These are phyloP conservation scores for Diaphora mendica DNA, from an alignment of 2,888 invertebrate genomes.

Conservation along the genomic window DNA sequence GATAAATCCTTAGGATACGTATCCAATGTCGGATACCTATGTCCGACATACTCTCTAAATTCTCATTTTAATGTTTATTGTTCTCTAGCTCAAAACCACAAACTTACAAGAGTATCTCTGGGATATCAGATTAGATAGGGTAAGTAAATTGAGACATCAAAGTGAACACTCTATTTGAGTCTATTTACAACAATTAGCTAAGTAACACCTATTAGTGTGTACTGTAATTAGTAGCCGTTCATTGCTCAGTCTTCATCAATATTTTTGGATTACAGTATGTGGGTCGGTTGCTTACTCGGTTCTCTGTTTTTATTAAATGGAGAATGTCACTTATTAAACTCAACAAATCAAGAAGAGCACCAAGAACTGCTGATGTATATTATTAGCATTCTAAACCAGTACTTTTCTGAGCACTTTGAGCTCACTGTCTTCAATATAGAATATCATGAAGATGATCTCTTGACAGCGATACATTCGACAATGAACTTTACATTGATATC, in stretches of 20 bases:
- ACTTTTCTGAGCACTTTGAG: constrained; percentile 18
- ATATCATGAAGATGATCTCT: constrained; percentile 6
- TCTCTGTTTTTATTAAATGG: constrained; percentile 21
- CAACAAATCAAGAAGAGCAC: constrained; percentile 6
- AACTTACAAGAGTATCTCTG: background rate
- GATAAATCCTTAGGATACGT: no score
- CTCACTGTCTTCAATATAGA: constrained; percentile 21
- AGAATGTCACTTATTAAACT: constrained; percentile 17
- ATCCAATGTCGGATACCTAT: no score
- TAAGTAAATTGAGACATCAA: background rate
- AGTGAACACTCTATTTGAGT: background rate
- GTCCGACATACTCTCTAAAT: no score
- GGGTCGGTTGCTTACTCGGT: constrained; percentile 23
- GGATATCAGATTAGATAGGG: background rate
- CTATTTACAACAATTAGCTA: constrained; percentile 2
- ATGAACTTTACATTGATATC: constrained; percentile 19
- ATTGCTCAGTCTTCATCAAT: constrained; percentile 10
- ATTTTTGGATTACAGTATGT: constrained; percentile 27
- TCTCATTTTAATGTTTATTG: no score
- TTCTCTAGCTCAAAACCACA: no score
- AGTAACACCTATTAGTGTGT: background rate
- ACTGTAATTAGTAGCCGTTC: background rate
- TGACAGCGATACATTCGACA: constrained; percentile 21
- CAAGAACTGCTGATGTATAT: constrained; percentile 17
- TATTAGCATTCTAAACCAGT: constrained; percentile 20